Base-by-base conservation (phyloP, 2,113 vertebrate genomes). In the Sphaerodactylus townsendi region DNA sequence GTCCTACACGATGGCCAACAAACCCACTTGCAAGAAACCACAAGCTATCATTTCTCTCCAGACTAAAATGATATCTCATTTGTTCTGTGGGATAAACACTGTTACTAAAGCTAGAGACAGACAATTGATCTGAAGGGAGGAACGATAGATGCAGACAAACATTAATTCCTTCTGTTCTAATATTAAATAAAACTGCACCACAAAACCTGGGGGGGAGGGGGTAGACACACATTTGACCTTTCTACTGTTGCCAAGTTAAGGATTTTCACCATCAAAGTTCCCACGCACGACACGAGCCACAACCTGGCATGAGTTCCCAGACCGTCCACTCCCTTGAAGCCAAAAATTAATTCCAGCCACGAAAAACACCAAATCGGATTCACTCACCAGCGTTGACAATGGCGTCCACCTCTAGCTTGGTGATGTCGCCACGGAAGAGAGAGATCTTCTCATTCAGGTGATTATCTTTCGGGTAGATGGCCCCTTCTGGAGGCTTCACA, bases 381-480 rank as follows among this genome's bases (percentile, higher is more conserved):
- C 70, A 92, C 94, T 93, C 91, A 98, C 98, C 98, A 78, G 98
- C 97, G 5, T 98, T 98, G 86, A 97, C 95, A 7, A 98, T 95
- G 2, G 96, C 97, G 0, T 98, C 97, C 28, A 98, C 95, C 94
- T 98, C 98, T 93, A 98, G 91, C 87, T 96, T 96, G 75, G 97
- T 98, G 95, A 98, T 97, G 78, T 98, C 97, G 0, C 97, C 97
- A 0, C 93, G 94, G 91, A 97, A 95, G 56, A 98, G 86, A 2
- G 98, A 98, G 87, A 98, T 94, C 92, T 98, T 98, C 84, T 95
- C 90, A 19, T 97, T 97, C 87, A 98, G 90, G 9, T 93, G 86
- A 33, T 94, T 95, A 75, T 94, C 93, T 50, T 95, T 95, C 68
- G 92, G 89, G 70, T 92, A 95, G 62, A 90, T 87, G 25, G 93